Conservation (phyloP, 1,140 invertebrate genomes). For the Ips nitidus region DNA sequence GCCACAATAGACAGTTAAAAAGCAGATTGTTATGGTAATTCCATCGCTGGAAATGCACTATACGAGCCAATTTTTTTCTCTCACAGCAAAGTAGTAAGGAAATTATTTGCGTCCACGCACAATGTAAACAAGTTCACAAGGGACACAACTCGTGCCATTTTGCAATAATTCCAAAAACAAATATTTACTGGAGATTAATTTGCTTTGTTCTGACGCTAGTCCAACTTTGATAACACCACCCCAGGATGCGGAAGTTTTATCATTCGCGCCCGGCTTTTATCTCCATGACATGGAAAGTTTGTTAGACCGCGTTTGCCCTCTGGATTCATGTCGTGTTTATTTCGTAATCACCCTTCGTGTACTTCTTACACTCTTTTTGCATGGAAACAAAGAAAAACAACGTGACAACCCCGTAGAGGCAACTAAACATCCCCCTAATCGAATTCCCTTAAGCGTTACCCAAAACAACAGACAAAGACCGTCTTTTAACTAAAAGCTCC, state of each 20-base stretch:
- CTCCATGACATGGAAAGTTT: slow-evolving; percentile 22
- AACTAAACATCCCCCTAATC: slow-evolving; percentile 8
- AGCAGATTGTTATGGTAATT: slow-evolving; percentile 11
- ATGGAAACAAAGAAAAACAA: neutral
- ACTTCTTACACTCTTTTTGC: neutral
- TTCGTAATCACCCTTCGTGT: slow-evolving; percentile 5
- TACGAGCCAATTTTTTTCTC: too few relatives aligned
- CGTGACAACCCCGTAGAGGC: too few relatives aligned
- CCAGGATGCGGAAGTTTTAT: slow-evolving; percentile 18
- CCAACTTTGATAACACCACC: slow-evolving; percentile 9
- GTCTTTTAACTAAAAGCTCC: slow-evolving; percentile 16
- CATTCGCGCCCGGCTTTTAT: slow-evolving; percentile 25
- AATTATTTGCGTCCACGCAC: too few relatives aligned
- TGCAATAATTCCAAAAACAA: slow-evolving; percentile 2
- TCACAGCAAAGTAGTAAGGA: too few relatives aligned
- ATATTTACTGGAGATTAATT: slow-evolving; percentile 7
- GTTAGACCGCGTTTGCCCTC: slow-evolving; percentile 13
- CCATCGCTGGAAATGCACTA: neutral
- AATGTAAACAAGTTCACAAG: too few relatives aligned
- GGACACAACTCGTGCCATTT: too few relatives aligned
- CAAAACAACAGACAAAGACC: slow-evolving; percentile 10
- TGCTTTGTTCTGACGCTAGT: slow-evolving; percentile 8
- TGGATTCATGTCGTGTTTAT: slow-evolving; percentile 15
- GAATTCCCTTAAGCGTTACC: slow-evolving; percentile 14
- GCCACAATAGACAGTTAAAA: neutral